Conservation (phyloP, 2,888 invertebrate genomes). For the Suillia variegata region DNA sequence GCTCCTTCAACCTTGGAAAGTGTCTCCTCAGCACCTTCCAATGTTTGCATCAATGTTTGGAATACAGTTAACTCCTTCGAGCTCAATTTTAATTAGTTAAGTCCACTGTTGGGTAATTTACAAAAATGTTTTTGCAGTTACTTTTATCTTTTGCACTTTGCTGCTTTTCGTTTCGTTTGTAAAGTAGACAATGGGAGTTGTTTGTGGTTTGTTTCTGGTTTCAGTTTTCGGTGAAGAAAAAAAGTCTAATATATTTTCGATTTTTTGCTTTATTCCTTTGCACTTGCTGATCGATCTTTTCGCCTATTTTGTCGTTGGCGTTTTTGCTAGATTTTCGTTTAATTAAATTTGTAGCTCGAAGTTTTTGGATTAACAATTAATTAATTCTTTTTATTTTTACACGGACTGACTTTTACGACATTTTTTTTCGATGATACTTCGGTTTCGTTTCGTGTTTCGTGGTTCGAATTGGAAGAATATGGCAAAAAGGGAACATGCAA, state of each 20-base stretch:
- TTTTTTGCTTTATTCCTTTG: too few relatives aligned
- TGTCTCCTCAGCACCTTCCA: conserved; percentile 35
- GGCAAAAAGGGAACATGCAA: neutral
- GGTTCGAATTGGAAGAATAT: neutral
- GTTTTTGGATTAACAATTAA: too few relatives aligned
- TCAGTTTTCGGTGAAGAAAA: too few relatives aligned
- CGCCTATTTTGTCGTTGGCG: too few relatives aligned
- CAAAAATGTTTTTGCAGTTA: conserved; percentile 26
- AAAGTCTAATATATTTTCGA: too few relatives aligned
- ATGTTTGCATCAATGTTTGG: conserved; percentile 12
- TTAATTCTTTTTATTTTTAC: conserved; percentile 23
- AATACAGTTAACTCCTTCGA: neutral
- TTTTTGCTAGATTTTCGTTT: neutral
- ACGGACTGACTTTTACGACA: conserved; percentile 43
- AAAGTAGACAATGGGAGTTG: conserved; percentile 31
- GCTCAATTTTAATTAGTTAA: conserved; percentile 4
- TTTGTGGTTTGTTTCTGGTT: neutral
- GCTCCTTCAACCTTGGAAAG: too few relatives aligned
- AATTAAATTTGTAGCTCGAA: conserved; percentile 18
- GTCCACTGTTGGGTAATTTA: conserved; percentile 45
- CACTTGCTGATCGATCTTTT: too few relatives aligned
- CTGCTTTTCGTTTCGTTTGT: conserved; percentile 40
- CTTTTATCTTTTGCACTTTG: conserved; percentile 11
- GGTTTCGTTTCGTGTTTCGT: neutral
- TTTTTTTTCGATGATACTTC: conserved; percentile 32